Evolutionary conservation across 1,140 invertebrate genomes (phyloP).

Genomic region (Drosophila repletoides): DNA sequence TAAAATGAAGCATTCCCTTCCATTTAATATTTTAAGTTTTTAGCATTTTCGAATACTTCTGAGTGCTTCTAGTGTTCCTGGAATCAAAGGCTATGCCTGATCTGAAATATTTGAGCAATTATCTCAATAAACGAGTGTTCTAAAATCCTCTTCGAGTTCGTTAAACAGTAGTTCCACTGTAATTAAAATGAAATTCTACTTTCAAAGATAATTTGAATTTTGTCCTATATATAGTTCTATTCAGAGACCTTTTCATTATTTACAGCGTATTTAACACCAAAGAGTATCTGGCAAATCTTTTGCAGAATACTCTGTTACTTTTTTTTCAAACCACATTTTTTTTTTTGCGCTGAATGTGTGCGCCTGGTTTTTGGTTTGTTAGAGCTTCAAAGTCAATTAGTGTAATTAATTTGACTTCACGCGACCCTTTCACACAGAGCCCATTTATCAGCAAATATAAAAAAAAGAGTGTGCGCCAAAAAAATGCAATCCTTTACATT

Average conservation of each 20-base stretch:
- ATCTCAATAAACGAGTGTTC: too few relatives aligned
- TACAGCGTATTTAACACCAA: not conserved
- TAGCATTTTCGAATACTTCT: too few relatives aligned
- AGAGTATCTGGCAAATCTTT: slow-evolving; percentile 7
- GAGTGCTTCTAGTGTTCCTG: too few relatives aligned
- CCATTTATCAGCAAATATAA: slow-evolving; percentile 43
- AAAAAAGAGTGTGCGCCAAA: slow-evolving; percentile 5
- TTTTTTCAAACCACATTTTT: not conserved
- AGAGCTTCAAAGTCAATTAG: slow-evolving; percentile 63
- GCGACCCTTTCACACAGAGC: slow-evolving; percentile 19
- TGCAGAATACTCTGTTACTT: not conserved
- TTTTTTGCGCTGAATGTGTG: not conserved
- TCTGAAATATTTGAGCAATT: too few relatives aligned
- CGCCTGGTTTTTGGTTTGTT: slow-evolving; percentile 39
- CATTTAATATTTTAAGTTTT: too few relatives aligned
- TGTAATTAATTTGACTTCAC: slow-evolving; percentile 61
- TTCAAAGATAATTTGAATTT: too few relatives aligned
- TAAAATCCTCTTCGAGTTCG: too few relatives aligned
- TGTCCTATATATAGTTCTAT: too few relatives aligned
- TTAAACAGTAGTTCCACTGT: too few relatives aligned
- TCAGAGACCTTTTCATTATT: not conserved
- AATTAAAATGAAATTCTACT: too few relatives aligned
- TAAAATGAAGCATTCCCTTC: too few relatives aligned
- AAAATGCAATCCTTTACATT: slow-evolving; percentile 33
- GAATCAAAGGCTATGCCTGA: too few relatives aligned